These are phyloP conservation scores for Ochropacha duplaris DNA, from an alignment of 2,888 invertebrate species.

Conservation along the genomic window DNA sequence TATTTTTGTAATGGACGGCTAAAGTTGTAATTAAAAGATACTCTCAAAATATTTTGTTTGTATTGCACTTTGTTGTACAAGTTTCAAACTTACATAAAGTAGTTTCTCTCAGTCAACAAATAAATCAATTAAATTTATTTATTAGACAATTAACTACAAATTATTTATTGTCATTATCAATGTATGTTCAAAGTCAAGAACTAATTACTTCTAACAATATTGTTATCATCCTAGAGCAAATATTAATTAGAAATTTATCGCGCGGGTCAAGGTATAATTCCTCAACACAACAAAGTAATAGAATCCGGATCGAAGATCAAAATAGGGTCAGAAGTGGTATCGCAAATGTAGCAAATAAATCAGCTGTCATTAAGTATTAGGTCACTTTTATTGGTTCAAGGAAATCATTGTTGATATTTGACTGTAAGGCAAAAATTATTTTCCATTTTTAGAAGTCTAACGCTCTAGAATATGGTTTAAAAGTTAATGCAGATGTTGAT, in stretches of 20 bases:
- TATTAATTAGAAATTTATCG: constrained; percentile 27
- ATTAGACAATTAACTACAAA: constrained; percentile 8
- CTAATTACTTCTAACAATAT: background rate
- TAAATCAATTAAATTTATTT: no score
- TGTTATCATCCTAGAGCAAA: constrained; percentile 7
- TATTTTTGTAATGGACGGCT: background rate
- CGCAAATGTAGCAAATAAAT: background rate
- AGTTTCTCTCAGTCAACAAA: background rate
- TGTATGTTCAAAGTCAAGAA: background rate
- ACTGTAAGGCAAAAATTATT: no score
- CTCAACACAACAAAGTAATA: constrained; percentile 25
- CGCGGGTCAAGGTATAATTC: constrained; percentile 23
- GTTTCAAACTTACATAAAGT: background rate
- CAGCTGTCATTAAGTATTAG: background rate
- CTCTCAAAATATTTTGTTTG: no score
- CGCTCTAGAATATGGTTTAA: no score
- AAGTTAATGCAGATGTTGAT: no score
- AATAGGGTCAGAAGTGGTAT: constrained; percentile 7
- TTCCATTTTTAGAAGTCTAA: no score
- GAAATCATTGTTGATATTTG: background rate
- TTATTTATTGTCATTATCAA: background rate
- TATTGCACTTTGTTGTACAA: background rate
- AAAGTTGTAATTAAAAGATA: no score
- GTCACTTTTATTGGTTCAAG: background rate
- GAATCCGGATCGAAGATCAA: constrained; percentile 26